Evolutionary conservation across 2,113 vertebrate genomes (phyloP).

Genomic region (Macrotus californicus): DNA sequence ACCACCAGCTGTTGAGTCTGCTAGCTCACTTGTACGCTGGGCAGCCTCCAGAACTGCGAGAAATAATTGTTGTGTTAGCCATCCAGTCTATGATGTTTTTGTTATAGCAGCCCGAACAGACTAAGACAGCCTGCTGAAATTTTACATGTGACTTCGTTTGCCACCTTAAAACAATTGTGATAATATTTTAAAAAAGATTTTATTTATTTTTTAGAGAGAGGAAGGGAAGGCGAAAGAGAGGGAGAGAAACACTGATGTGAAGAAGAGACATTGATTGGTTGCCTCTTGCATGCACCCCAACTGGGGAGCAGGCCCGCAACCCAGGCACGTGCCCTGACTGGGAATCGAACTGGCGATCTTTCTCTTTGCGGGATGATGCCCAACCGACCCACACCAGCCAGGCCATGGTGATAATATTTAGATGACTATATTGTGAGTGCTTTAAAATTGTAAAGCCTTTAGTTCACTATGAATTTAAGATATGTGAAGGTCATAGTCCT

Average conservation of each 20-base stretch:
- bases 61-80: neutral
- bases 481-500: neutral
- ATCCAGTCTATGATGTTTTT: neutral
- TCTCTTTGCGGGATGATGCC: too few species aligned
- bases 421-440: neutral
- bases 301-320: too few species aligned
- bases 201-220: too few species aligned
- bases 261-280: too few species aligned
- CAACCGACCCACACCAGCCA: too few species aligned
- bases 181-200: neutral
- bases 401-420: neutral
- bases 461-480: slow-evolving; percentile 14
- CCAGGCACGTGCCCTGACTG: too few species aligned
- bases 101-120: neutral
- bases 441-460: slow-evolving; percentile 13
- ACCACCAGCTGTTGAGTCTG: neutral
- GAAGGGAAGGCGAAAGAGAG: too few species aligned
- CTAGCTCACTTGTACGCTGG: neutral
- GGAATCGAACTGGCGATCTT: too few species aligned
- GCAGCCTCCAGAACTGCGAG: neutral
- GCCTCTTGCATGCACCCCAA: too few species aligned
- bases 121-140: neutral
- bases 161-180: neutral
- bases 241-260: too few species aligned
- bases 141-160: neutral